Conservation (phyloP, 2,797 vertebrate genomes). For the Megalops cyprinoides region DNA sequence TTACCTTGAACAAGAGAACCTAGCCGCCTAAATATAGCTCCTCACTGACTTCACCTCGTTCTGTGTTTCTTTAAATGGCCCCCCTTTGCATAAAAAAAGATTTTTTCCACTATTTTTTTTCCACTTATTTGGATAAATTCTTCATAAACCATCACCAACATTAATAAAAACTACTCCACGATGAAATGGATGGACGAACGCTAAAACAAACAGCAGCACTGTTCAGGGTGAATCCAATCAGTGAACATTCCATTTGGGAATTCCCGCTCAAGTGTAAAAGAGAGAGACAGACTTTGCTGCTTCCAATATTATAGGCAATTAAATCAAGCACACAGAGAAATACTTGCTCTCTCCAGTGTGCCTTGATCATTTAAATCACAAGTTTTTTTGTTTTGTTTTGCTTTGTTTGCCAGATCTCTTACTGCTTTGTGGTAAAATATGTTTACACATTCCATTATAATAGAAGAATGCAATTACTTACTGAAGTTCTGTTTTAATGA, state of each 20-base stretch:
- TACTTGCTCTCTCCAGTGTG: neutral
- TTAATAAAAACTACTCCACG: conserved; percentile 16
- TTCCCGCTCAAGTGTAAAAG: no score
- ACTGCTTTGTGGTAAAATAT: neutral
- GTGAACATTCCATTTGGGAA: neutral
- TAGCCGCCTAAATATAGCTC: neutral
- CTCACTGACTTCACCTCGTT: neutral
- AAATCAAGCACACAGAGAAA: neutral
- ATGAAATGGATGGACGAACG: neutral
- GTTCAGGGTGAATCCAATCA: neutral
- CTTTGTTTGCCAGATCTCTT: neutral
- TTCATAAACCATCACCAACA: neutral
- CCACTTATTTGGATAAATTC: neutral
- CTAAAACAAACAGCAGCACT: neutral
- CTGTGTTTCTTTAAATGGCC: neutral
- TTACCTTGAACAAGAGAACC: no score
- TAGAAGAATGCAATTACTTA: neutral
- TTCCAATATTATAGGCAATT: neutral
- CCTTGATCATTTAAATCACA: neutral
- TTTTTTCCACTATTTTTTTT: neutral
- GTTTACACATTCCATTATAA: neutral
- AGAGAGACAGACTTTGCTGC: no score
- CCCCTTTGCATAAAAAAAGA: neutral
- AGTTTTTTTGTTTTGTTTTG: neutral
- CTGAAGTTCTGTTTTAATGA: neutral